Conservation (phyloP, 2,797 vertebrate species). For the Cryptoprocta ferox region DNA sequence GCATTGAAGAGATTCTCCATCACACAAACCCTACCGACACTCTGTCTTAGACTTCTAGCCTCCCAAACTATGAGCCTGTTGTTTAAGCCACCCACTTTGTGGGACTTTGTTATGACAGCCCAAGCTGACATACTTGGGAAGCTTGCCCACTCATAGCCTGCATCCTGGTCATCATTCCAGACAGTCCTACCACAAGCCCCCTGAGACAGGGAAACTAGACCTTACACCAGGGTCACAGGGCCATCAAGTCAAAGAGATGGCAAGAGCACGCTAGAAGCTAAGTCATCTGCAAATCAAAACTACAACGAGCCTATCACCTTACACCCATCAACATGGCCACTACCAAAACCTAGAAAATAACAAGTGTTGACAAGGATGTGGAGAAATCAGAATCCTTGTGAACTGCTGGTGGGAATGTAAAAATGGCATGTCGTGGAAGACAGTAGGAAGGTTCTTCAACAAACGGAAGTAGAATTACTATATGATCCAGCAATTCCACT, state of each 20-base stretch:
- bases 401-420: background rate
- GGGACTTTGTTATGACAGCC: background rate
- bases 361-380: background rate
- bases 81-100: background rate
- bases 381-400: background rate
- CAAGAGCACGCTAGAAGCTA: background rate
- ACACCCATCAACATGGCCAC: background rate
- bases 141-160: rapidly evolving
- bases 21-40: background rate
- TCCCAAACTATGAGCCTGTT: background rate
- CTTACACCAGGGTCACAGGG: background rate
- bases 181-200: background rate
- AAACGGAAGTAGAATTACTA: background rate
- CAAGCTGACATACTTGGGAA: background rate
- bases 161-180: background rate
- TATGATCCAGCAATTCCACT: background rate
- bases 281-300: background rate
- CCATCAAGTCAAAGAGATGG: background rate
- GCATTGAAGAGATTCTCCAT: background rate
- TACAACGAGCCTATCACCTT: background rate
- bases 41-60: background rate
- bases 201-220: background rate
- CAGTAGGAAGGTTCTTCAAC: background rate
- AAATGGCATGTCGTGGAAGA: background rate
- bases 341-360: background rate